Conservation (phyloP, 2,113 vertebrate genomes). For the Seriola aureovittata region DNA sequence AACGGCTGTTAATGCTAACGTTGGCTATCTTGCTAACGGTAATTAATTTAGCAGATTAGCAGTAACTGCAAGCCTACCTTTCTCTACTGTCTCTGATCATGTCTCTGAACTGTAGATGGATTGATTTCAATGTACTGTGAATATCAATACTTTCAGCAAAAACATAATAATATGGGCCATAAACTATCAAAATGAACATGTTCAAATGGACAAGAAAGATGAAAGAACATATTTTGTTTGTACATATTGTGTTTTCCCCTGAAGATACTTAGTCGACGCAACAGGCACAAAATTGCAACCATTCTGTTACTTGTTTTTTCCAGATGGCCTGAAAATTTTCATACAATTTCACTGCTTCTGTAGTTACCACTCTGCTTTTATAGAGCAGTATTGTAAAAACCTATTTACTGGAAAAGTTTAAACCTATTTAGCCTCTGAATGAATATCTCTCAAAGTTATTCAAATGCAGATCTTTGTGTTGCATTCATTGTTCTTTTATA, state of each 20-base stretch:
- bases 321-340: too few species aligned
- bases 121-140: too few species aligned
- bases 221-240: not conserved
- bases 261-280: not conserved
- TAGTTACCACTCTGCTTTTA: not conserved
- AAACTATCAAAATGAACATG: not conserved
- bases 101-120: too few species aligned
- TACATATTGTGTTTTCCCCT: not conserved
- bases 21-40: not conserved
- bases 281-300: not conserved
- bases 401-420: not conserved
- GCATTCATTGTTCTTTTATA: not conserved
- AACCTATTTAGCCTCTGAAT: not conserved
- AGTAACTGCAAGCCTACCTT: too few species aligned
- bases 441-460: not conserved
- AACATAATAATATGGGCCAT: too few species aligned
- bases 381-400: not conserved
- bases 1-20: too few species aligned
- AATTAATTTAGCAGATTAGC: not conserved
- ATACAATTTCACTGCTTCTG: not conserved
- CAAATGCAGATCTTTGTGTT: not conserved
- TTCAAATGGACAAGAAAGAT: not conserved
- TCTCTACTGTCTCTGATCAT: too few species aligned
- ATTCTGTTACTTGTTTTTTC: too few species aligned
- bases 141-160: too few species aligned